A percentile compares a stretch with the other conserved stretches of the same genome.
These are phyloP conservation scores for Tanytarsus gracilentus DNA, from an alignment of 2,888 invertebrate genomes.

Conservation along the genomic window DNA sequence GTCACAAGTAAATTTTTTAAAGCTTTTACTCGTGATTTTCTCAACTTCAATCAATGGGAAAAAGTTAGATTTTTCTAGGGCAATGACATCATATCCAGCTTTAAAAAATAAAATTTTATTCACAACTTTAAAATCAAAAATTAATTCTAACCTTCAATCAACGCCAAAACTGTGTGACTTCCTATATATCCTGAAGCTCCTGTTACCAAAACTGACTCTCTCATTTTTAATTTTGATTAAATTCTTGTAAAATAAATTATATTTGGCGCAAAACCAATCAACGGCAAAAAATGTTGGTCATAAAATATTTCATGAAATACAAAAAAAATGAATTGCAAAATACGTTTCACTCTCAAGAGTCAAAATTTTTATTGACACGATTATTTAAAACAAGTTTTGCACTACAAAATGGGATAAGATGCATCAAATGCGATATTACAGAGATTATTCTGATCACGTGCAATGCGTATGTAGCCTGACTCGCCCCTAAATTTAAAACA, in stretches of 20 bases:
- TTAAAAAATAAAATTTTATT: constrained; percentile 38
- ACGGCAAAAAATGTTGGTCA: too few species aligned
- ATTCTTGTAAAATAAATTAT: not conserved
- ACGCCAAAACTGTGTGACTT: constrained; percentile 85
- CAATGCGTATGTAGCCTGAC: not conserved
- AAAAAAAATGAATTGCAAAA: too few species aligned
- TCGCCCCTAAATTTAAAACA: not conserved
- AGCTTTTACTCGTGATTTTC: not conserved
- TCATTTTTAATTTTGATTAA: not conserved
- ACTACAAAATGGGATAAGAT: not conserved
- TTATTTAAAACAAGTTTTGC: not conserved
- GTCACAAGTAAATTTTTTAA: not conserved
- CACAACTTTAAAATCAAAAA: not conserved
- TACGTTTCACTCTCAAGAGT: too few species aligned
- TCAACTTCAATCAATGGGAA: not conserved
- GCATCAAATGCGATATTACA: not conserved
- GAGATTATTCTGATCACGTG: not conserved
- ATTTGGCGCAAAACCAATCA: not conserved
- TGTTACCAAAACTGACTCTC: constrained; percentile 70
- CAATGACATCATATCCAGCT: constrained; percentile 75
- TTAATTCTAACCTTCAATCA: constrained; percentile 44
- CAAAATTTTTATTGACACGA: too few species aligned
- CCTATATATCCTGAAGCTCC: constrained; percentile 98
- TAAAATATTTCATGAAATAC: too few species aligned
- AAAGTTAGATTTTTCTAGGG: constrained; percentile 67